A percentile compares a stretch with the other conserved stretches of the same genome.
Conservation (phyloP, 2,888 invertebrate species). For the Argyresthia albistria region DNA sequence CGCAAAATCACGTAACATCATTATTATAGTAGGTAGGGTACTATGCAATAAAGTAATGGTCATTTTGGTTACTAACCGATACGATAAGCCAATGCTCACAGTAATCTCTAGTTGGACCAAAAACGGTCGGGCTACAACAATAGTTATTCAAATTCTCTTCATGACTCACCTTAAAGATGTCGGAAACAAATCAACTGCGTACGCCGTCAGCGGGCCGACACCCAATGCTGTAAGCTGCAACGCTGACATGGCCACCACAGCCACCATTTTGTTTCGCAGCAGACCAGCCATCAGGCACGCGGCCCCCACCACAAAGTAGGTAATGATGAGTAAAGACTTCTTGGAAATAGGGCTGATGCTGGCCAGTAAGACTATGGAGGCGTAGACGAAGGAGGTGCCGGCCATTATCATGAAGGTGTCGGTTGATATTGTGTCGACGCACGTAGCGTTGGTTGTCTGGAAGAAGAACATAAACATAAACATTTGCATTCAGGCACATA, state of each 20-base stretch:
- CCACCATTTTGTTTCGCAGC: slow-evolving; percentile 38
- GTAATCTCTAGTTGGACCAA: too few relatives aligned
- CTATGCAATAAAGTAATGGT: too few relatives aligned
- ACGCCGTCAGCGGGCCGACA: slow-evolving; percentile 54
- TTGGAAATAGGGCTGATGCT: slow-evolving; percentile 44
- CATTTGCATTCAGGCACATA: too few relatives aligned
- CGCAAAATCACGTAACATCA: too few relatives aligned
- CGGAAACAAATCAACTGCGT: slow-evolving; percentile 52
- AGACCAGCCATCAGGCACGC: slow-evolving; percentile 39
- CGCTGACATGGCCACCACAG: slow-evolving; percentile 47
- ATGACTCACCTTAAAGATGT: slow-evolving; percentile 45
- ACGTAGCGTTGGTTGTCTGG: slow-evolving; percentile 27
- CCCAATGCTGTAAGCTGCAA: slow-evolving; percentile 49
- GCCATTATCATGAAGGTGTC: slow-evolving; percentile 47
- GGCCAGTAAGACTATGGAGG: slow-evolving; percentile 31
- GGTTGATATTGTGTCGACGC: slow-evolving; percentile 41
- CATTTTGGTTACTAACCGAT: too few relatives aligned
- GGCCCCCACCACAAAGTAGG: slow-evolving; percentile 34
- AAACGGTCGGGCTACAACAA: too few relatives aligned
- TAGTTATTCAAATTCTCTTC: too few relatives aligned
- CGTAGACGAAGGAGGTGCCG: slow-evolving; percentile 42
- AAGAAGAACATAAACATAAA: slow-evolving; percentile 4
- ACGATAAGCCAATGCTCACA: too few relatives aligned
- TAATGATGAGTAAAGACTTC: slow-evolving; percentile 36
- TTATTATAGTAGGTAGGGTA: too few relatives aligned